Base-by-base conservation (phyloP, 2,113 vertebrate species). In the Pseudorhombus dupliciocellatus region DNA sequence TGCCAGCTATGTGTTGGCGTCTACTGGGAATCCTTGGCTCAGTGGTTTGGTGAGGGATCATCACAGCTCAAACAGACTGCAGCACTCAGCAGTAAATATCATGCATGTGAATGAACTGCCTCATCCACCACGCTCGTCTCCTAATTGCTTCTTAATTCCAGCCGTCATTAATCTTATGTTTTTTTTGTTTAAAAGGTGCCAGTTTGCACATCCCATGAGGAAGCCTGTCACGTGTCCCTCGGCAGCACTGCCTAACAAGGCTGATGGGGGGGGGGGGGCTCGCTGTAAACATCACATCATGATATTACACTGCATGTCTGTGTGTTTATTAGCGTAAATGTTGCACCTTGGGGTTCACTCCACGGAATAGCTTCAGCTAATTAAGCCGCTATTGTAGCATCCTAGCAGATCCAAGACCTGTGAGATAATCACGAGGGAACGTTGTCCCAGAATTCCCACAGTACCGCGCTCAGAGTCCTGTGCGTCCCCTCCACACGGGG, bases 301-400 rank as follows among this genome's bases (percentile, higher is more conserved):
- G 37, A 40, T 46, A 18, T 16, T 46, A 46, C 18, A 15, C 15
- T 18, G 42, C 42, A 16, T 16, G 0, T 46, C 16, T 46, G 4
- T 46, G 42, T 46, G 60, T 21, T 9, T 51, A 24, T 64, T 25
- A 54, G 37, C 24, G n/a, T 16, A 22, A 16, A 7, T 48, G 22
- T 48, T 18, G 21, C 60, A 59, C 64, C 77, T 31, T 22, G 48
- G 70, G 61, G 48, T 57, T 73, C 64, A 80, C 42, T 62, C 20
- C 12, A 57, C 25, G 44, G 42, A 65, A 28, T 67, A 57, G 37
- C 57, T 58, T 25, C 12, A 20, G 28, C 63, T 75, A 79, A 85
- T 85, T 79, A 79, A 62, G 37, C 24, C 16, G 25, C 54, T 61
- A 40, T 72, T 78, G 56, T 61, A 37, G 16, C 18, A 1, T 65